These are phyloP conservation scores for Xyrauchen texanus DNA, from an alignment of 2,113 vertebrate genomes.

Conservation along the genomic window DNA sequence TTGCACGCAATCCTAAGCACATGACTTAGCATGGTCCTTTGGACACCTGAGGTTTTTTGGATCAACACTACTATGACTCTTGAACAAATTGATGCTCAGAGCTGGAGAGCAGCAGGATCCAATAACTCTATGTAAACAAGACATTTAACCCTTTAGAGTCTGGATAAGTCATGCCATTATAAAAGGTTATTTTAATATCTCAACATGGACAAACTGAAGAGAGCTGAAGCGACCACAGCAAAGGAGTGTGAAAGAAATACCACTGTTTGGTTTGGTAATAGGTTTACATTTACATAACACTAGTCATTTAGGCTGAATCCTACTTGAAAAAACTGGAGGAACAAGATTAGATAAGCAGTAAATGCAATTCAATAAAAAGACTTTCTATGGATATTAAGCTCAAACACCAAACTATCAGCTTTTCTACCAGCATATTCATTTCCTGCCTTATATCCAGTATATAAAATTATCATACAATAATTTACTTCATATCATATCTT, in stretches of 20 bases:
- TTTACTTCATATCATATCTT: too few species aligned
- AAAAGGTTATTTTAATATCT: neutral
- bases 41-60: neutral
- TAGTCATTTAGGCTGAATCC: neutral
- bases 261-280: neutral
- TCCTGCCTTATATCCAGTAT: too few species aligned
- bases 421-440: too few species aligned
- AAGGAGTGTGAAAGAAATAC: neutral
- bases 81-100: neutral
- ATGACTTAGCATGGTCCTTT: neutral
- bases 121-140: slow-evolving; percentile 15
- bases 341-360: neutral
- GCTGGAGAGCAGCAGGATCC: neutral
- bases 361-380: slow-evolving; percentile 3
- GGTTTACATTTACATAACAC: neutral
- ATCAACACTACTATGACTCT: neutral
- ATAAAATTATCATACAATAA: too few species aligned
- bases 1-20: neutral
- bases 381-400: too few species aligned
- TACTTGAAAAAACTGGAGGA: neutral
- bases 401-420: neutral
- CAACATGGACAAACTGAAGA: neutral
- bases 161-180: neutral
- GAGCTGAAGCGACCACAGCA: neutral
- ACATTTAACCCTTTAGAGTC: neutral